phyloP scores from a whole-genome alignment of 2,888 invertebrate genomes.

The Synanthedon tipuliformis region DNA sequence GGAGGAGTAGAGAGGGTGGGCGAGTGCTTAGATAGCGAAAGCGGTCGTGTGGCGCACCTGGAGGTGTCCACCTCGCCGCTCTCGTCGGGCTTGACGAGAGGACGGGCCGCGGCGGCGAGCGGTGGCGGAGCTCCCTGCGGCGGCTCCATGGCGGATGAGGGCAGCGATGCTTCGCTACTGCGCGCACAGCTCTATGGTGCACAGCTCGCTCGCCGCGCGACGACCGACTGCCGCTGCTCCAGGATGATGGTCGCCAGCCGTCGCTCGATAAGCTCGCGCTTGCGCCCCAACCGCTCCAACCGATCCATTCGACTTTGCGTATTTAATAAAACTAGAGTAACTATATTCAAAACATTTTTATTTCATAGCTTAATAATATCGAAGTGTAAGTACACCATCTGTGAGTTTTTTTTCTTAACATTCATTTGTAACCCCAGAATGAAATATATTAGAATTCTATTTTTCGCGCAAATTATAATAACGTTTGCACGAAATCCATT shows the following conservation, averaged over 20 bases:
- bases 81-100: conserved; percentile 85
- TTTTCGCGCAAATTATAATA: no score
- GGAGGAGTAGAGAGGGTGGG: not conserved
- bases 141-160: conserved; percentile 24
- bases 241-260: not conserved
- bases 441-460: no score
- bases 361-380: not conserved
- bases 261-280: conserved; percentile 6
- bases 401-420: no score
- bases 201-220: conserved; percentile 8
- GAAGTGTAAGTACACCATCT: not conserved
- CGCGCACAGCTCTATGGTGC: conserved; percentile 13
- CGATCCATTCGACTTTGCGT: not conserved
- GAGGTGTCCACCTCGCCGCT: conserved; percentile 87
- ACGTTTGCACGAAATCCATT: no score
- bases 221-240: conserved; percentile 5
- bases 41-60: conserved; percentile 54
- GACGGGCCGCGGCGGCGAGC: conserved; percentile 52
- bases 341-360: not conserved
- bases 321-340: no score
- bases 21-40: not conserved
- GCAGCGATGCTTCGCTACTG: conserved; percentile 20
- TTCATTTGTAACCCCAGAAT: no score
- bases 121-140: conserved; percentile 20
- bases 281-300: conserved; percentile 1